Evolutionary conservation across 1,140 invertebrate genomes (phyloP).

Genomic region (Drosophila ohnishii): DNA sequence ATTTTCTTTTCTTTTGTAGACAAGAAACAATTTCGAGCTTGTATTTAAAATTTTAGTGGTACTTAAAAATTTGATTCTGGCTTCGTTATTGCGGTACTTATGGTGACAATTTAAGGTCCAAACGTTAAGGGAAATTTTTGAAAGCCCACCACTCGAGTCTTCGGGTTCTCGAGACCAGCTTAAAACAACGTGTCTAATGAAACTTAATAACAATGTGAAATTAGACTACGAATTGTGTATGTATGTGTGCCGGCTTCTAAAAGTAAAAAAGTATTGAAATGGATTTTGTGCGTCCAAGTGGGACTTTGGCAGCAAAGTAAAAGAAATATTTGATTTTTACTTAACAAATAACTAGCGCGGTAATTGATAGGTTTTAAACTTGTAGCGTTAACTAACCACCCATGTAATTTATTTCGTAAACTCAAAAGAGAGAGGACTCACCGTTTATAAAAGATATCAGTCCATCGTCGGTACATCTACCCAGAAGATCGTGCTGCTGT

Average conservation of each 20-base stretch:
- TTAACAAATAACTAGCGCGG: background rate
- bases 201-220: constrained; percentile 43
- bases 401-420: no score
- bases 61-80: constrained; percentile 64
- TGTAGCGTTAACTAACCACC: no score
- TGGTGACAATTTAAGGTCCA: constrained; percentile 21
- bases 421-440: constrained; percentile 14
- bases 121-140: constrained; percentile 45
- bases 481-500: constrained; percentile 48
- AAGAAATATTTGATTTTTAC: background rate
- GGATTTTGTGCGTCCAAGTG: constrained; percentile 5
- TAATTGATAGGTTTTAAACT: no score
- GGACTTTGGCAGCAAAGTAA: constrained; percentile 23
- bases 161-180: constrained; percentile 6
- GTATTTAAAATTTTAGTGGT: constrained; percentile 65
- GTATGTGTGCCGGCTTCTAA: constrained; percentile 73
- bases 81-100: constrained; percentile 23
- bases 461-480: constrained; percentile 61
- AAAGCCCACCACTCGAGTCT: constrained; percentile 6
- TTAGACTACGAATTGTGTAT: constrained; percentile 33
- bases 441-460: constrained; percentile 75
- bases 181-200: constrained; percentile 25
- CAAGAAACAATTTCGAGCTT: constrained; percentile 27
- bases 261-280: constrained; percentile 73
- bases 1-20: constrained; percentile 4